phyloP scores from a whole-genome alignment of 2,113 vertebrate species.

The Macquaria australasica region DNA sequence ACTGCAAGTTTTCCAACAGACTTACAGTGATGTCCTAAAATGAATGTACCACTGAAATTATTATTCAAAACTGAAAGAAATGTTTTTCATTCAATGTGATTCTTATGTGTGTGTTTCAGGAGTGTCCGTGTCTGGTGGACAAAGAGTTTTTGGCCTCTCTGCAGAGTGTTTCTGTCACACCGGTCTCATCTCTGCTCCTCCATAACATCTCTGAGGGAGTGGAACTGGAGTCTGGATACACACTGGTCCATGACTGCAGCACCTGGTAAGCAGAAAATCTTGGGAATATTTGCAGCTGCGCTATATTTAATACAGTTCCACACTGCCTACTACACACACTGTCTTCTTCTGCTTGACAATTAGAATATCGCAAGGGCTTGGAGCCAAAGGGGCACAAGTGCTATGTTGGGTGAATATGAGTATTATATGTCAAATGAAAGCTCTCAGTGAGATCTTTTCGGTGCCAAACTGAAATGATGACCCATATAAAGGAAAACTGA shows the following conservation, averaged over 20 bases:
- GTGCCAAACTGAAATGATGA: too few relatives aligned
- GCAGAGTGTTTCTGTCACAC: constrained; percentile 55
- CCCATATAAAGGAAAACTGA: too few relatives aligned
- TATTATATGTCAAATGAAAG: too few relatives aligned
- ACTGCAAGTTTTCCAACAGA: background rate
- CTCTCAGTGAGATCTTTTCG: too few relatives aligned
- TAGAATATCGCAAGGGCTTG: background rate
- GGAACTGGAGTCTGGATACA: constrained; percentile 84
- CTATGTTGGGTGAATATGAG: too few relatives aligned
- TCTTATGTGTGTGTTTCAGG: constrained; percentile 74
- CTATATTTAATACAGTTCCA: background rate
- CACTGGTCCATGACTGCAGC: constrained; percentile 83
- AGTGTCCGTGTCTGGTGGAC: constrained; percentile 89
- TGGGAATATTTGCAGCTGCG: background rate
- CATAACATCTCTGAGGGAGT: constrained; percentile 77
- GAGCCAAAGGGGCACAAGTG: too few relatives aligned
- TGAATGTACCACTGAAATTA: background rate
- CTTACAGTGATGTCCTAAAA: too few relatives aligned
- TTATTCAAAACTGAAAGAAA: background rate
- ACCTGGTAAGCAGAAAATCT: constrained; percentile 82
- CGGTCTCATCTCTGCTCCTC: constrained; percentile 34
- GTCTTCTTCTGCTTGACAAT: background rate
- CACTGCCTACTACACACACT: background rate
- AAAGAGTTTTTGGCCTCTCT: constrained; percentile 76
- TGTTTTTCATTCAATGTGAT: background rate